phyloP scores from a whole-genome alignment of 2,888 invertebrate species.

The Corbicula japonica region DNA sequence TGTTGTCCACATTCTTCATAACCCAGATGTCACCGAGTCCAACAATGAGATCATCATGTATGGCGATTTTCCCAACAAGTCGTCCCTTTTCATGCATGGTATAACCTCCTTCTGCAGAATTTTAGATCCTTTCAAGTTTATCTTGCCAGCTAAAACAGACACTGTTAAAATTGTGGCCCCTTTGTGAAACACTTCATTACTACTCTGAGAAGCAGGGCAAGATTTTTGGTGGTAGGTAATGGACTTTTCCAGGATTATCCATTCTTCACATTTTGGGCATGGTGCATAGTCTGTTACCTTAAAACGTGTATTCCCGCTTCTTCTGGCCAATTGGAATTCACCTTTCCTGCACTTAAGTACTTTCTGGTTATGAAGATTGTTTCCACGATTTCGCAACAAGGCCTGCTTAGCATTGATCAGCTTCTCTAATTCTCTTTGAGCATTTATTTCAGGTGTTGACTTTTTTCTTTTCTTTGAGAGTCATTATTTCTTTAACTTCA shows the following conservation, averaged over 20 bases:
- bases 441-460: not conserved
- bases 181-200: conserved; percentile 17
- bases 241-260: conserved; percentile 14
- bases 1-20: conserved; percentile 22
- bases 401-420: conserved; percentile 3
- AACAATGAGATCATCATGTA: conserved; percentile 11
- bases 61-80: conserved; percentile 5
- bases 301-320: conserved; percentile 12
- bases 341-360: conserved; percentile 15
- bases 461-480: not conserved
- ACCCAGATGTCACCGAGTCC: conserved; percentile 14
- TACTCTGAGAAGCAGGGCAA: conserved; percentile 7
- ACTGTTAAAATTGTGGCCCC: conserved; percentile 8
- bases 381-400: conserved; percentile 11
- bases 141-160: conserved; percentile 10
- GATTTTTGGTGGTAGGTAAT: conserved; percentile 14
- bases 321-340: conserved; percentile 5
- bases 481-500: conserved; percentile 11
- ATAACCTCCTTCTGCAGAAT: conserved; percentile 25
- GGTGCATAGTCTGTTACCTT: conserved; percentile 5
- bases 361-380: conserved; percentile 3
- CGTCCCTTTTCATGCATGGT: conserved; percentile 30
- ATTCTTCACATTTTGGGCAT: conserved; percentile 19
- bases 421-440: not conserved
- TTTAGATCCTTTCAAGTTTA: conserved; percentile 20